Percentiles rank a stretch among this genome's conserved stretches.
Conservation (phyloP, 2,888 invertebrate genomes). For the Aspidiotus rigidus region DNA sequence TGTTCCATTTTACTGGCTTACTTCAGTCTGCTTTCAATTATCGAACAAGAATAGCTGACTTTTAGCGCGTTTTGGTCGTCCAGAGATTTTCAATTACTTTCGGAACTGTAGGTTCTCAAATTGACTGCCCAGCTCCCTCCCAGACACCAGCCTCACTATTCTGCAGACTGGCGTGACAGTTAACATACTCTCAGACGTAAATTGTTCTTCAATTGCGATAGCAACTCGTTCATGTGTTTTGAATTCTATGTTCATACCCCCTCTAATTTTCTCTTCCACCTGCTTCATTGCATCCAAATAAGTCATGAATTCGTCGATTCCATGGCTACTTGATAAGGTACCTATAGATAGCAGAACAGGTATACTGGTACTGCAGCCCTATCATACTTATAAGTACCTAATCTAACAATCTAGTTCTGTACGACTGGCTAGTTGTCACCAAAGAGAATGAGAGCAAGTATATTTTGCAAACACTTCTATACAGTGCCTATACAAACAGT, state of each 20-base stretch:
- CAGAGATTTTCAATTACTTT: not conserved
- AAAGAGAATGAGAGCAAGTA: too few species aligned
- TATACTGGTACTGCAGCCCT: too few species aligned
- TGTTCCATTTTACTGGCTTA: not conserved
- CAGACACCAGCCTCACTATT: not conserved
- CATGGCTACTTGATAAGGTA: not conserved
- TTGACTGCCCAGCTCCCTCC: not conserved
- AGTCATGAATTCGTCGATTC: not conserved
- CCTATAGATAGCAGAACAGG: not conserved
- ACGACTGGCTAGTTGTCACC: too few species aligned
- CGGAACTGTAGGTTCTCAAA: not conserved
- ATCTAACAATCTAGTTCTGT: too few species aligned
- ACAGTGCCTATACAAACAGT: too few species aligned
- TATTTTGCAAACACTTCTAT: too few species aligned
- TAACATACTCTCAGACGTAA: not conserved
- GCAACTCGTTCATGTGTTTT: too few species aligned
- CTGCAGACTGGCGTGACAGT: not conserved
- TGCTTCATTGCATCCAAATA: not conserved
- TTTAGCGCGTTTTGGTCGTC: not conserved
- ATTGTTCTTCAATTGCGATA: not conserved
- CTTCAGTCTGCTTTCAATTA: not conserved
- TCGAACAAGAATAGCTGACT: not conserved
- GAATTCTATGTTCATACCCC: not conserved
- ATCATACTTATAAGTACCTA: too few species aligned
- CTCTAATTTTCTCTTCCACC: not conserved